Evolutionary conservation across 2,113 vertebrate species (phyloP).

Genomic region (Corapipo altera): DNA sequence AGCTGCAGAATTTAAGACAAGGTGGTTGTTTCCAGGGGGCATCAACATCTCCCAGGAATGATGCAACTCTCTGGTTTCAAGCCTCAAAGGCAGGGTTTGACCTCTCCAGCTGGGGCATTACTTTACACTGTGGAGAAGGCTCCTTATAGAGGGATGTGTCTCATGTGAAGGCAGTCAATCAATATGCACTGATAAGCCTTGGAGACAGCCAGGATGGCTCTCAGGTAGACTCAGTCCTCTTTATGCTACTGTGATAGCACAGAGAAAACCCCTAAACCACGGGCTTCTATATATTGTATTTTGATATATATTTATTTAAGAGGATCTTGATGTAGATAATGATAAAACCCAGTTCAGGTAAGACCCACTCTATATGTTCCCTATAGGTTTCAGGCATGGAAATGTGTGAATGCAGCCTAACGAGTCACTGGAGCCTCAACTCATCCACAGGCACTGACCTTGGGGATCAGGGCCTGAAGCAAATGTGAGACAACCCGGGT

Average conservation of each 20-base stretch:
- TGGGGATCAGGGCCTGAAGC: background rate
- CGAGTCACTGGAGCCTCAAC: background rate
- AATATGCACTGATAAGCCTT: background rate
- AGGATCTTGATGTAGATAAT: background rate
- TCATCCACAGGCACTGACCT: background rate
- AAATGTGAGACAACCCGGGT: background rate
- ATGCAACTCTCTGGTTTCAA: background rate
- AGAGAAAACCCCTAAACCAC: background rate
- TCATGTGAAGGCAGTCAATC: background rate
- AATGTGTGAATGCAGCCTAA: background rate
- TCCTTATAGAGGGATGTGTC: background rate
- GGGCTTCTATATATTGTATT: background rate
- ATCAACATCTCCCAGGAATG: background rate
- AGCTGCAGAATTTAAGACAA: background rate
- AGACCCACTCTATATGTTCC: fast-evolving
- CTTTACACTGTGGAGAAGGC: background rate
- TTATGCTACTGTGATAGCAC: background rate
- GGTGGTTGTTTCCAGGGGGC: background rate
- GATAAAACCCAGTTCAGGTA: background rate
- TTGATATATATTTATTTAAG: background rate
- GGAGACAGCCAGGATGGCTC: background rate
- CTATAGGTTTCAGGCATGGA: background rate
- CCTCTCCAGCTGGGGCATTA: background rate
- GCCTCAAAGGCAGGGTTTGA: background rate
- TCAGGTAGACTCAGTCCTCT: background rate